Evolutionary conservation across 2,888 invertebrate species (phyloP).

Genomic region (Criorhina ranunculi): DNA sequence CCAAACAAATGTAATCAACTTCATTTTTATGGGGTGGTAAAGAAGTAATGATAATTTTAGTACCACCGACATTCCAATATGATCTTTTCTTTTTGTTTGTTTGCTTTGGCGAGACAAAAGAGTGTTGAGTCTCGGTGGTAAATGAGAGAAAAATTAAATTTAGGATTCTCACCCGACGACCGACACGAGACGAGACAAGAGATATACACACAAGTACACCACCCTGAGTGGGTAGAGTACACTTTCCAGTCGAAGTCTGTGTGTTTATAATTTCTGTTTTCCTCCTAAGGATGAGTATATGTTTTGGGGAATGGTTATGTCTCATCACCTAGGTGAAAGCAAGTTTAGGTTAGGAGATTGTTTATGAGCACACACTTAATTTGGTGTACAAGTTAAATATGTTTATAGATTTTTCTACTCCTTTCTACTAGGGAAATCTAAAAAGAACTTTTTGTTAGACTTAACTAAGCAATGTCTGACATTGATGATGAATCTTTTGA

Average conservation of each 20-base stretch:
- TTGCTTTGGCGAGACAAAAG: constrained; percentile 21
- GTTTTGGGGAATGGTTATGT: background rate
- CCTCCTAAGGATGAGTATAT: background rate
- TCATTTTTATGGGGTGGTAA: constrained; percentile 33
- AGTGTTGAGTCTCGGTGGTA: background rate
- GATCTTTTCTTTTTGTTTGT: constrained; percentile 16
- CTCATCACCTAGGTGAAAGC: background rate
- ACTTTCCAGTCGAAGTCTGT: background rate
- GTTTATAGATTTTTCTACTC: background rate
- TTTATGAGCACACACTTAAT: background rate
- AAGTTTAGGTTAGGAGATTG: too few relatives aligned
- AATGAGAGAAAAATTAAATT: constrained; percentile 17
- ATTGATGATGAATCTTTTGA: constrained; percentile 79
- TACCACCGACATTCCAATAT: constrained; percentile 14
- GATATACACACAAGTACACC: too few relatives aligned
- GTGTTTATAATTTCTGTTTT: background rate
- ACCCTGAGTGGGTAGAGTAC: too few relatives aligned
- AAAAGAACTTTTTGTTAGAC: background rate
- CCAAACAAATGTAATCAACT: constrained; percentile 43
- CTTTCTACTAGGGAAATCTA: background rate
- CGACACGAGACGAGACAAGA: background rate
- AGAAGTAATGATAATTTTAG: constrained; percentile 29
- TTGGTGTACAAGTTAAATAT: background rate
- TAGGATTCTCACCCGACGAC: constrained; percentile 10
- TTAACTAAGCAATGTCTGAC: constrained; percentile 78